phyloP scores from a whole-genome alignment of 2,797 vertebrate genomes.

The Linurgus olivaceus region DNA sequence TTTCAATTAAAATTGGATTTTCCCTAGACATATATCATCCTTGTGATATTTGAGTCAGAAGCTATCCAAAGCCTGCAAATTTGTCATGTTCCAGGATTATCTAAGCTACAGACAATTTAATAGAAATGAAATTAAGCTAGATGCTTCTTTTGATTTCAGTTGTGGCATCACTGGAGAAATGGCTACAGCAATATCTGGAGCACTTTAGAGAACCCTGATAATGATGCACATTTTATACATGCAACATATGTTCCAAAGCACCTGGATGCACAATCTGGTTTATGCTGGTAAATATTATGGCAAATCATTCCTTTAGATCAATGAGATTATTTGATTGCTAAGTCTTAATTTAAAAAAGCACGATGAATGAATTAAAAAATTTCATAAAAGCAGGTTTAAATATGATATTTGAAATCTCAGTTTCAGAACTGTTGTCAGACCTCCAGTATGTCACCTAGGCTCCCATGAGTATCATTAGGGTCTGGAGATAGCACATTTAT shows the following conservation, averaged over 20 bases:
- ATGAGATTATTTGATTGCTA: background rate
- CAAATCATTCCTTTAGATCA: background rate
- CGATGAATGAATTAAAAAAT: background rate
- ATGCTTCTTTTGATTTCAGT: background rate
- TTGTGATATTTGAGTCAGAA: background rate
- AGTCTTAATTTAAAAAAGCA: background rate
- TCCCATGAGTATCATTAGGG: background rate
- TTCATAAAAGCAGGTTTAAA: background rate
- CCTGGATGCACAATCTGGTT: background rate
- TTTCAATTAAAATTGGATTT: background rate
- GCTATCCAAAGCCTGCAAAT: background rate
- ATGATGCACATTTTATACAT: background rate
- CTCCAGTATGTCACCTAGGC: background rate
- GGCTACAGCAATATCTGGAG: background rate
- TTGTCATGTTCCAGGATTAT: background rate
- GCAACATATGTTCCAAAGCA: background rate
- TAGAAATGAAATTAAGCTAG: background rate
- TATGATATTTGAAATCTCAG: background rate
- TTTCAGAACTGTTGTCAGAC: background rate
- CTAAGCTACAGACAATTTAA: background rate
- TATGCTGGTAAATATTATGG: background rate
- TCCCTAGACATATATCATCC: background rate
- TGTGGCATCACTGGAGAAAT: background rate
- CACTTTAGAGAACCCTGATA: background rate
- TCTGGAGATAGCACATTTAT: background rate